These are phyloP conservation scores for Phortica okadai DNA, from an alignment of 2,888 invertebrate genomes.

Conservation along the genomic window DNA sequence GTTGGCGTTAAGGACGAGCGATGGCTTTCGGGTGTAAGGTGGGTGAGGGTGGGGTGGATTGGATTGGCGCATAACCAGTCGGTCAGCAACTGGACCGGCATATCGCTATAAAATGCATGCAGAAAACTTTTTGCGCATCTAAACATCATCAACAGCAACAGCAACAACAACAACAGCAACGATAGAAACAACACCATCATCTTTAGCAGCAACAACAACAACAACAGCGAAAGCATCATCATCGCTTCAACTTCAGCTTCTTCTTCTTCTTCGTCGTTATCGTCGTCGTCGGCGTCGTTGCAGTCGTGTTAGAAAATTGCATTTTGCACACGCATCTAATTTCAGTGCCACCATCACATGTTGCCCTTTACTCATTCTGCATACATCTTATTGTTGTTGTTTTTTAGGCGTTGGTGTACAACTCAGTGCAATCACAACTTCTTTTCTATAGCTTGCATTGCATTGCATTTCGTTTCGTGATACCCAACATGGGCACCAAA, in stretches of 20 bases:
- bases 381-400: neutral
- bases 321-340: constrained; percentile 72
- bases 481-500: constrained; percentile 32
- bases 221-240: constrained; percentile 15
- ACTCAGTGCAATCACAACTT: neutral
- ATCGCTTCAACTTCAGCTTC: neutral
- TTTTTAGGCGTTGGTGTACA: neutral
- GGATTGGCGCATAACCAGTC: neutral
- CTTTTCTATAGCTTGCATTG: constrained; percentile 21
- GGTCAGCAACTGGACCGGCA: constrained; percentile 63
- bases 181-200: constrained; percentile 25
- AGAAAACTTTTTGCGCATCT: neutral
- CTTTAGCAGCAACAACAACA: constrained; percentile 28
- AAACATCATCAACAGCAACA: neutral
- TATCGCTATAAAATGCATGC: constrained; percentile 53
- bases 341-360: constrained; percentile 47
- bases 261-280: neutral
- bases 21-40: too few species aligned
- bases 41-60: neutral
- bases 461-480: constrained; percentile 29
- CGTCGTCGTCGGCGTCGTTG: constrained; percentile 47
- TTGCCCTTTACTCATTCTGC: neutral
- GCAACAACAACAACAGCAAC: constrained; percentile 8
- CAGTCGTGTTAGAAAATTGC: constrained; percentile 64
- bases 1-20: too few species aligned